Percentiles rank a stretch among this genome's conserved stretches.
phyloP scores from a whole-genome alignment of 2,888 invertebrate species.

The Drosophila mercatorum region DNA sequence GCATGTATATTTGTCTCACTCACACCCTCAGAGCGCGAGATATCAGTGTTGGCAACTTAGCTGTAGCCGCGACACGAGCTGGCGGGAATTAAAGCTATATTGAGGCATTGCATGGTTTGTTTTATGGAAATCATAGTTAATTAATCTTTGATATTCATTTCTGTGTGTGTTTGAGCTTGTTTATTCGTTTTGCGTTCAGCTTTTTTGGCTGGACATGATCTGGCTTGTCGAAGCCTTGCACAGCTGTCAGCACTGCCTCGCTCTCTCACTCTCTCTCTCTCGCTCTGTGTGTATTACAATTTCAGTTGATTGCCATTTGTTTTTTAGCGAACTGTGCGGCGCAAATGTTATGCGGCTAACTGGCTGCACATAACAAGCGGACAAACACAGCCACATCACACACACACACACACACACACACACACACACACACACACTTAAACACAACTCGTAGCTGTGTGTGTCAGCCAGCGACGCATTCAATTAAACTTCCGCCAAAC shows the following conservation, averaged over 20 bases:
- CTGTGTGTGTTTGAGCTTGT: too few relatives aligned
- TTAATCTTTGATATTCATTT: too few relatives aligned
- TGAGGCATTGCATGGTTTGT: too few relatives aligned
- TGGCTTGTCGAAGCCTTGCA: too few relatives aligned
- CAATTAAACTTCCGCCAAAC: conserved; percentile 81
- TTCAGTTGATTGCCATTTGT: conserved; percentile 77
- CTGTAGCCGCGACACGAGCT: too few relatives aligned
- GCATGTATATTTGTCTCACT: background rate
- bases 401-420: conserved; percentile 16
- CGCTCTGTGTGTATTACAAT: conserved; percentile 53
- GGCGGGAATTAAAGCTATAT: too few relatives aligned
- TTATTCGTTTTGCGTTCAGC: too few relatives aligned
- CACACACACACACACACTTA: conserved; percentile 20
- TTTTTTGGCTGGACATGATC: too few relatives aligned
- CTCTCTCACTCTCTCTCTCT: background rate
- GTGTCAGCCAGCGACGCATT: conserved; percentile 68
- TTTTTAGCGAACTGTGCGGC: conserved; percentile 70
- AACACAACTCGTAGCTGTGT: conserved; percentile 30
- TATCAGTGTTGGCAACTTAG: too few relatives aligned
- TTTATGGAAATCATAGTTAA: too few relatives aligned
- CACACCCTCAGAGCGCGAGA: background rate
- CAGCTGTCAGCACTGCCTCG: too few relatives aligned
- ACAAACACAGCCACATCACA: conserved; percentile 40
- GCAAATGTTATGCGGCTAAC: conserved; percentile 76
- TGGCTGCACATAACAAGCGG: conserved; percentile 65